phyloP scores from a whole-genome alignment of 2,888 invertebrate genomes.

The Meiosimyza decipiens region DNA sequence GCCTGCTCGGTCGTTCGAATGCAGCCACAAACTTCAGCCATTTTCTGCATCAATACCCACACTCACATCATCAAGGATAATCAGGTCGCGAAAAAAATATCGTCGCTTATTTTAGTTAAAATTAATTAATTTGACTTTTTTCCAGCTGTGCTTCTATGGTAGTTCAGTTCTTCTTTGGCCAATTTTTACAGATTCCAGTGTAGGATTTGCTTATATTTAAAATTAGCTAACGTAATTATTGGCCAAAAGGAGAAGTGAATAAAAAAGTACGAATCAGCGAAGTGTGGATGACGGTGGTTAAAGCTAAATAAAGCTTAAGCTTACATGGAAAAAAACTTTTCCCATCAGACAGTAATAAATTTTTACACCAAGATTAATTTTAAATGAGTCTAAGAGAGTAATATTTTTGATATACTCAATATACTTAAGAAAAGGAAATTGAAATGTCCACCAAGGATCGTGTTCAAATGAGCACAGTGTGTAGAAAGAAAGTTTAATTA shows the following conservation, averaged over 20 bases:
- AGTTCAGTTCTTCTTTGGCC: not conserved
- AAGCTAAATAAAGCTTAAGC: no score
- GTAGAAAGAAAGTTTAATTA: no score
- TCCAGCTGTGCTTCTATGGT: slow-evolving; percentile 16
- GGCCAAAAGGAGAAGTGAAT: not conserved
- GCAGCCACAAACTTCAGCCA: slow-evolving; percentile 41
- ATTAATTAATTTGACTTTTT: slow-evolving; percentile 45
- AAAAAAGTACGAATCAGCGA: not conserved
- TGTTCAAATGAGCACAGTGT: no score
- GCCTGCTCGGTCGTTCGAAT: not conserved
- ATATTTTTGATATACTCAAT: no score
- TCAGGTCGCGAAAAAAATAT: slow-evolving; percentile 32
- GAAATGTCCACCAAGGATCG: no score
- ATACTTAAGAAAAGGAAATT: no score
- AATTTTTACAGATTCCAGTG: slow-evolving; percentile 19
- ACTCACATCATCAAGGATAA: slow-evolving; percentile 45
- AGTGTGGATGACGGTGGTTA: not conserved
- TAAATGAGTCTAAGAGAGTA: no score
- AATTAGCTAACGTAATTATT: slow-evolving; percentile 31
- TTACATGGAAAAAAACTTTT: no score
- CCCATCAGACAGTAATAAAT: no score
- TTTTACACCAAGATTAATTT: no score
- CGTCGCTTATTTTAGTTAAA: slow-evolving; percentile 43
- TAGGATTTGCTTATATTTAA: slow-evolving; percentile 33
- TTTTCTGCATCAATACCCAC: slow-evolving; percentile 45